phyloP scores from a whole-genome alignment of 2,797 vertebrate species.

The Cebuella pygmaea region DNA sequence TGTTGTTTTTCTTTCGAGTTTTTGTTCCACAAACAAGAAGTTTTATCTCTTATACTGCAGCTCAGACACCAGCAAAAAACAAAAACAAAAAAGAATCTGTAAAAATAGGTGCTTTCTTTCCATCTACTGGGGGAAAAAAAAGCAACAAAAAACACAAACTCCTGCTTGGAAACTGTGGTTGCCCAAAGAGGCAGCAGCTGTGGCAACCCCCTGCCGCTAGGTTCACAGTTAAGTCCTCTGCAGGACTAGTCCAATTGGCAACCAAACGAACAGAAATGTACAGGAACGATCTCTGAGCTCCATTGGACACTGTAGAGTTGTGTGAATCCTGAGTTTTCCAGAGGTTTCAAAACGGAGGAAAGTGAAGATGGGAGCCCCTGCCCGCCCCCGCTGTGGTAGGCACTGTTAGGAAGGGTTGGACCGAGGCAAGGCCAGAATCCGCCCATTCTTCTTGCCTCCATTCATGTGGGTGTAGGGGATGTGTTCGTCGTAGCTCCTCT shows the following conservation, averaged over 20 bases:
- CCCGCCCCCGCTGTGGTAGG: conserved; percentile 67
- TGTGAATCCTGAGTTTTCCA: conserved; percentile 94
- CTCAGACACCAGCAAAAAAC: conserved; percentile 69
- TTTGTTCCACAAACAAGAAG: conserved; percentile 58
- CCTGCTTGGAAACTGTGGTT: conserved; percentile 84
- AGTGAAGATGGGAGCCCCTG: conserved; percentile 76
- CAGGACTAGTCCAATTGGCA: conserved; percentile 71
- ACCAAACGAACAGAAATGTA: conserved; percentile 82
- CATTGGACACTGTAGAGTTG: conserved; percentile 86
- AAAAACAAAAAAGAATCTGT: neutral
- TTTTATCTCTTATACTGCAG: conserved; percentile 45
- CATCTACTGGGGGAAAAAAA: conserved; percentile 62
- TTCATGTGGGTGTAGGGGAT: conserved; percentile 99
- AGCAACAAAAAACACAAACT: conserved; percentile 82
- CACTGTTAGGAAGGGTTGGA: conserved; percentile 95
- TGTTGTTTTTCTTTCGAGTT: conserved; percentile 44
- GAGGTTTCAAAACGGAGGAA: conserved; percentile 79
- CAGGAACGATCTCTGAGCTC: conserved; percentile 69
- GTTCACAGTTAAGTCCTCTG: conserved; percentile 83
- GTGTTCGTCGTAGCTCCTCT: conserved; percentile 95
- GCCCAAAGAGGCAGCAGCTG: conserved; percentile 74
- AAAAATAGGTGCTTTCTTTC: conserved; percentile 70
- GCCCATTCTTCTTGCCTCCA: conserved; percentile 97
- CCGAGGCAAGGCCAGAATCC: conserved; percentile 94
- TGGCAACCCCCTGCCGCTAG: conserved; percentile 72